These are phyloP conservation scores for Mellivora capensis DNA, from an alignment of 2,113 vertebrate genomes.

Conservation along the genomic window DNA sequence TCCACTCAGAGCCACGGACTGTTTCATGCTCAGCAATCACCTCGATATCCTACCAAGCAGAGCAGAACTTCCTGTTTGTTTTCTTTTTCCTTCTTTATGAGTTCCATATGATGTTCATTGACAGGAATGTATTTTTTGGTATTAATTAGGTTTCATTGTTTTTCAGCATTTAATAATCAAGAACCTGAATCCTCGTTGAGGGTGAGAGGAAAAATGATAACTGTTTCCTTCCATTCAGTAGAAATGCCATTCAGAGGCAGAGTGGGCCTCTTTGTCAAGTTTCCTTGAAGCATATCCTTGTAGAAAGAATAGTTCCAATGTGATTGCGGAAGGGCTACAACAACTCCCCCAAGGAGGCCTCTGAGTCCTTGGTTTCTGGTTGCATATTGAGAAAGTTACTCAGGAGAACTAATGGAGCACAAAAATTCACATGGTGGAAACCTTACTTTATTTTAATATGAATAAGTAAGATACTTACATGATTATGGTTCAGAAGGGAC, in stretches of 20 bases:
- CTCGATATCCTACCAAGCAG: not conserved
- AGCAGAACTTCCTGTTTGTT: not conserved
- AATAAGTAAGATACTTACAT: conserved; percentile 26
- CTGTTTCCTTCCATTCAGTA: conserved; percentile 11
- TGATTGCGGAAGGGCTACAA: not conserved
- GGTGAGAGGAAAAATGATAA: not conserved
- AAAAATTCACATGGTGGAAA: not conserved
- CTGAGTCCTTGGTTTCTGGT: not conserved
- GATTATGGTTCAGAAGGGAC: not conserved
- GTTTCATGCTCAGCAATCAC: not conserved
- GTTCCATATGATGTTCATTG: not conserved
- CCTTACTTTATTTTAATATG: conserved; percentile 30
- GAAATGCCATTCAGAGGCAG: not conserved
- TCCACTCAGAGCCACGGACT: not conserved
- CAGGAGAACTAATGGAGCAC: not conserved
- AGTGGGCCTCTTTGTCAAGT: not conserved
- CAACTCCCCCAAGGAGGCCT: not conserved
- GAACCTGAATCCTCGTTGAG: not conserved
- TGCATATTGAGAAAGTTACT: not conserved
- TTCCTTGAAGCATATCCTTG: not conserved
- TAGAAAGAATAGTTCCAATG: not conserved
- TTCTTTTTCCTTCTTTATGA: not conserved
- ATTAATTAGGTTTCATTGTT: not conserved
- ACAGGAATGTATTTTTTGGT: not conserved
- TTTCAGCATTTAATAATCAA: not conserved